Evolutionary conservation across 2,888 invertebrate species (phyloP).

Genomic region (Limenitis camilla): DNA sequence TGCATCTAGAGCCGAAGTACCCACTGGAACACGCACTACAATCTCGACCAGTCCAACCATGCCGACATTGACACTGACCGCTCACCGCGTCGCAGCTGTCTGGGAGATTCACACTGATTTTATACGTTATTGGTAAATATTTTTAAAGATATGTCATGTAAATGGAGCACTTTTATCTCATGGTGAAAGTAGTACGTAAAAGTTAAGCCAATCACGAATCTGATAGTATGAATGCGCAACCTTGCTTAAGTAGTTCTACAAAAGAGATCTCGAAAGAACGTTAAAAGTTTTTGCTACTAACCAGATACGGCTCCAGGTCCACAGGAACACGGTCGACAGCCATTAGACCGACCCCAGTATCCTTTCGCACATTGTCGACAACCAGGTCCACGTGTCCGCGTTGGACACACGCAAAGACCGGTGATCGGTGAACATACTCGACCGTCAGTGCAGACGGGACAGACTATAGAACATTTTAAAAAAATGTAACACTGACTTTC

Average conservation of each 20-base stretch:
- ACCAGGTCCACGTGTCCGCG: constrained; percentile 85
- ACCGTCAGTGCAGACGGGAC: constrained; percentile 86
- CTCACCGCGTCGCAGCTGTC: constrained; percentile 76
- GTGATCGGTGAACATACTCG: constrained; percentile 92
- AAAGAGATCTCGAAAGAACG: not conserved
- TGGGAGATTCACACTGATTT: constrained; percentile 56
- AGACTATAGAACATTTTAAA: constrained; percentile 64
- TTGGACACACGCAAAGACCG: constrained; percentile 95
- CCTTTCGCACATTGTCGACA: constrained; percentile 88
- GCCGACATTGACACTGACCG: constrained; percentile 85
- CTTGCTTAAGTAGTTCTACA: not conserved
- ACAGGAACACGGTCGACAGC: constrained; percentile 85
- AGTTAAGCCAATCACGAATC: too few relatives aligned
- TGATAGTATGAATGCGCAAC: not conserved
- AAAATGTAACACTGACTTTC: too few relatives aligned
- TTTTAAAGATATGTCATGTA: not conserved
- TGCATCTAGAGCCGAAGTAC: constrained; percentile 91
- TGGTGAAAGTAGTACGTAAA: too few relatives aligned
- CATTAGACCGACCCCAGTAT: constrained; percentile 86
- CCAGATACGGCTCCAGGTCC: constrained; percentile 65
- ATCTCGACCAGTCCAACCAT: constrained; percentile 82
- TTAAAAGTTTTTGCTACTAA: constrained; percentile 28
- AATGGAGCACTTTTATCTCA: not conserved
- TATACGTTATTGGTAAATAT: not conserved
- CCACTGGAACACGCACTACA: constrained; percentile 91